These are phyloP conservation scores for Yponomeuta malinellus DNA, from an alignment of 2,888 invertebrate species.

Conservation along the genomic window DNA sequence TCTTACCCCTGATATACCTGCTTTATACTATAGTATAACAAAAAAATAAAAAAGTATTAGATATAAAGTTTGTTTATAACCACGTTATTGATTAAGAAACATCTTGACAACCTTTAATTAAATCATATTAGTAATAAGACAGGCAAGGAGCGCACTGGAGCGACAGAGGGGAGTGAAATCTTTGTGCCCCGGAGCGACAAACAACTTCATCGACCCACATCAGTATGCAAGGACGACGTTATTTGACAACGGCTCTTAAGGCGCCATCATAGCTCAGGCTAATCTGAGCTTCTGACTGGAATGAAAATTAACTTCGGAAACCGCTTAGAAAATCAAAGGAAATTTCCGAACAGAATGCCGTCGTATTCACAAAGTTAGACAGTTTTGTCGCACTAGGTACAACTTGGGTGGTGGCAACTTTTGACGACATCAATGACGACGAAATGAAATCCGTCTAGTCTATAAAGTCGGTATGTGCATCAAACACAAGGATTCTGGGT, in stretches of 20 bases:
- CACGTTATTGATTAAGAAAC: no score
- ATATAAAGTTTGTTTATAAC: no score
- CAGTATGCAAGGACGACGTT: conserved; percentile 15
- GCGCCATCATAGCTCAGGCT: conserved; percentile 15
- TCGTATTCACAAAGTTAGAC: conserved; percentile 9
- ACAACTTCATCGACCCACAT: conserved; percentile 11
- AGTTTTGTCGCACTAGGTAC: background rate
- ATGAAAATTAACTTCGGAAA: conserved; percentile 16
- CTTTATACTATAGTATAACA: no score
- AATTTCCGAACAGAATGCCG: conserved; percentile 13
- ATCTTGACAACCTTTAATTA: no score
- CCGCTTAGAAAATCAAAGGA: conserved; percentile 16
- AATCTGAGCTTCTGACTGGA: conserved; percentile 14
- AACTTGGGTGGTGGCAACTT: conserved; percentile 11
- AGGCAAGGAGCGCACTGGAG: background rate
- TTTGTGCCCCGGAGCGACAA: conserved; percentile 8
- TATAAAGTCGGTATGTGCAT: background rate
- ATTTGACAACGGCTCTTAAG: conserved; percentile 16
- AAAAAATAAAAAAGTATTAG: no score
- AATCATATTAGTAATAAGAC: no score
- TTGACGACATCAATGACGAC: background rate
- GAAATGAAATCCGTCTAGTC: no score
- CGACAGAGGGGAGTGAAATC: background rate
- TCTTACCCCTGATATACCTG: no score
- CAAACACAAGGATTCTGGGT: background rate